phyloP scores from a whole-genome alignment of 2,797 vertebrate genomes.

The Alcedo atthis region DNA sequence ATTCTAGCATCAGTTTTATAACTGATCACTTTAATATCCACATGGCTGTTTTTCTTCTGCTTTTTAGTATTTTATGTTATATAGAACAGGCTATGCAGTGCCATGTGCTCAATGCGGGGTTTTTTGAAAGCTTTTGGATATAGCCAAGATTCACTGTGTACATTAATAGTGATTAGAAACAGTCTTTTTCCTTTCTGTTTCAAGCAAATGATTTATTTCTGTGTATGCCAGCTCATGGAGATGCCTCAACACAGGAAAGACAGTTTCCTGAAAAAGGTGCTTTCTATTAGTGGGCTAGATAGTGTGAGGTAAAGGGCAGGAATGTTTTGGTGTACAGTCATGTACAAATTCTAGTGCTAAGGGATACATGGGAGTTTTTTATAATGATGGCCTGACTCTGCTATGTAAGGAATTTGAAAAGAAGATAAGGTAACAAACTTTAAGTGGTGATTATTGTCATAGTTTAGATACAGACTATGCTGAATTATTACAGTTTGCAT shows the following conservation, averaged over 20 bases:
- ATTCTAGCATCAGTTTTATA: neutral
- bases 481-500: neutral
- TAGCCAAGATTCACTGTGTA: neutral
- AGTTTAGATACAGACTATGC: neutral
- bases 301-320: neutral
- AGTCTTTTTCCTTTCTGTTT: neutral
- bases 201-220: neutral
- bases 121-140: neutral
- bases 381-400: neutral
- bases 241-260: neutral
- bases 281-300: neutral
- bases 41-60: neutral
- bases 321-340: accelerated
- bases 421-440: neutral
- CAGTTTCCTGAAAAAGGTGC: neutral
- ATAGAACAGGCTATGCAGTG: neutral
- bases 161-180: neutral
- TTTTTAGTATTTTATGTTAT: neutral
- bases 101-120: neutral
- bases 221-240: neutral
- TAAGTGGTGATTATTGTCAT: neutral
- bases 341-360: neutral
- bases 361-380: neutral
- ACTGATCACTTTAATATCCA: neutral
- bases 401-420: neutral